Percentiles rank a stretch among this genome's conserved stretches.
These are phyloP conservation scores for Platysteira castanea DNA, from an alignment of 2,113 vertebrate species.

Conservation along the genomic window DNA sequence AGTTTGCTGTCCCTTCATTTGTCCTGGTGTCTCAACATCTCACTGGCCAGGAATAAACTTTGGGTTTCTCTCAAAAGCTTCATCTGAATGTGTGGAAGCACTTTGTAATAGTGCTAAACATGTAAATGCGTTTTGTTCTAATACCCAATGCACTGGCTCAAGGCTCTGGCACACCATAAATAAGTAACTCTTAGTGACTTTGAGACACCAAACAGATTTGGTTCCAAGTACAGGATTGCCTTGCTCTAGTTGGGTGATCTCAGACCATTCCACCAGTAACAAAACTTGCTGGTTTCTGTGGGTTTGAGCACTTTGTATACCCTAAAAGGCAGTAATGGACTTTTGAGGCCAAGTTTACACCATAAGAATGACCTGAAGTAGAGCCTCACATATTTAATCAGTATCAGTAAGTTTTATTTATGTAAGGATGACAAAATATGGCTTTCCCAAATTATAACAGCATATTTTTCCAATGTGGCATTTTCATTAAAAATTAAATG, in stretches of 20 bases:
- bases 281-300: not conserved
- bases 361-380: not conserved
- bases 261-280: not conserved
- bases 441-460: not conserved
- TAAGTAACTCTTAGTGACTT: not conserved
- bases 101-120: not conserved
- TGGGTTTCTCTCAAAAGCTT: not conserved
- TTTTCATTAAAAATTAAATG: conserved; percentile 35
- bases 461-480: not conserved
- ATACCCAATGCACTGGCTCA: not conserved
- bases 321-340: not conserved
- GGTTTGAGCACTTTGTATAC: not conserved
- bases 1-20: not conserved
- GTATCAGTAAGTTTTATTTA: not conserved
- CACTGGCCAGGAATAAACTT: not conserved
- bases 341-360: not conserved
- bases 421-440: not conserved
- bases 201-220: not conserved
- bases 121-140: not conserved
- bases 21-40: not conserved
- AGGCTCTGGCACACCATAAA: not conserved
- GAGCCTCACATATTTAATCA: not conserved
- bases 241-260: not conserved
- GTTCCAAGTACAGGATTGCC: not conserved
- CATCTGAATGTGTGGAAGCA: not conserved